These are phyloP conservation scores for Holcopasites calliopsidis DNA, from an alignment of 1,140 invertebrate species.

Conservation along the genomic window DNA sequence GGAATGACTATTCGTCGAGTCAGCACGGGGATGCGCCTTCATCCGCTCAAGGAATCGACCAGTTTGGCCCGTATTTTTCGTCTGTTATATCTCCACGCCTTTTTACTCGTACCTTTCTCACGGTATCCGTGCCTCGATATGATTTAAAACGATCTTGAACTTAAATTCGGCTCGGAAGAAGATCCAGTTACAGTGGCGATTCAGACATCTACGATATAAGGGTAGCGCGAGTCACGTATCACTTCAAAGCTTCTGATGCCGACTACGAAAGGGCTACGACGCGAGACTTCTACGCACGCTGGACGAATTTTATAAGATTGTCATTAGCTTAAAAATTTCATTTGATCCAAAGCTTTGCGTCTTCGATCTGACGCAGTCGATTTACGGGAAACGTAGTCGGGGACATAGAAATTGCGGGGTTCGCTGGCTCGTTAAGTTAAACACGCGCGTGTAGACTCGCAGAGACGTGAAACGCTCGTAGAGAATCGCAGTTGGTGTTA, in stretches of 20 bases:
- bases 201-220: background rate
- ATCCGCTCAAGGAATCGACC: background rate
- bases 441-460: constrained; percentile 41
- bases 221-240: too few relatives aligned
- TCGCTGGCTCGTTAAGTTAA: constrained; percentile 54
- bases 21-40: background rate
- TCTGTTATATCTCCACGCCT: background rate
- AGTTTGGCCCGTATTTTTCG: background rate
- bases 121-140: background rate
- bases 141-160: background rate
- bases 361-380: constrained; percentile 36
- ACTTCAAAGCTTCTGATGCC: too few relatives aligned
- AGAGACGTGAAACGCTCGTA: constrained; percentile 37
- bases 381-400: constrained; percentile 23
- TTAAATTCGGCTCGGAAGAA: background rate
- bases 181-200: background rate
- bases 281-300: too few relatives aligned
- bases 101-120: background rate
- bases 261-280: too few relatives aligned
- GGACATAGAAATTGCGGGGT: constrained; percentile 23
- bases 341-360: background rate
- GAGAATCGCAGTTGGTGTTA: constrained; percentile 36
- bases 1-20: constrained; percentile 30
- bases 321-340: background rate
- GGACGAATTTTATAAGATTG: background rate